Evolutionary conservation across 2,888 invertebrate genomes (phyloP), one percentile per base, ranked within the genome.

Genomic region (Melitaea athalia): DNA sequence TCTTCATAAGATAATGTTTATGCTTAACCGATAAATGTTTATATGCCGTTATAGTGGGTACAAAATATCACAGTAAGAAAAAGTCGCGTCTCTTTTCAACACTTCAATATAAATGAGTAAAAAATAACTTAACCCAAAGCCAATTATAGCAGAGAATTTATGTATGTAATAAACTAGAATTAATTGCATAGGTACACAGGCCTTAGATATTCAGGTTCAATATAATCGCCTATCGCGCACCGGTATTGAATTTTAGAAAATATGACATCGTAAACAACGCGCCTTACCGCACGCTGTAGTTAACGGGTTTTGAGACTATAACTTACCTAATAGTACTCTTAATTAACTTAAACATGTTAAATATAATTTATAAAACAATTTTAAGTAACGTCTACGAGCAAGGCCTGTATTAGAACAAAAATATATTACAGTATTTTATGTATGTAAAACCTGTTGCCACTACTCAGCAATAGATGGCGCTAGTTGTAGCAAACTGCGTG

Each of bases 221-320:
- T 57, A 57, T 57, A 42, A 57, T 57, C 72, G 72, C 72, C 74
- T 74, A 77, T 78, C 76, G 73, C 69, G 69, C 77, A 75, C 75
- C 78, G 81, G 80, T 85, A 85, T 85, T 85, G 84, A 82, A 85
- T 85, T 85, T 86, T 85, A 84, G 82, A 80, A 84, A 84, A 83
- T 84, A 85, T 74, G 80, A 75, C 74, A 76, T 77, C 82, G 74
- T 80, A 77, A 76, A 77, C 72, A 64, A 75, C 72, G 74, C 68
- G 61, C 72, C 71, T 61, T 55, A 61, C 63, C 65, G 63, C 63
- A 52, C 57, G 33, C 61, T 5, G 24, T 50, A 38, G 50, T 14
- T 15, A 50, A 3, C n/a, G 59, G 60, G 24, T 60, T 45, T 66
- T 66, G 38, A 42, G 15, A 11, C 52, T 5, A 45, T 65, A 65